A percentile compares a stretch with the other conserved stretches of the same genome.
Evolutionary conservation across 1,140 invertebrate genomes (phyloP).

Genomic region (Drosophila bocki): DNA sequence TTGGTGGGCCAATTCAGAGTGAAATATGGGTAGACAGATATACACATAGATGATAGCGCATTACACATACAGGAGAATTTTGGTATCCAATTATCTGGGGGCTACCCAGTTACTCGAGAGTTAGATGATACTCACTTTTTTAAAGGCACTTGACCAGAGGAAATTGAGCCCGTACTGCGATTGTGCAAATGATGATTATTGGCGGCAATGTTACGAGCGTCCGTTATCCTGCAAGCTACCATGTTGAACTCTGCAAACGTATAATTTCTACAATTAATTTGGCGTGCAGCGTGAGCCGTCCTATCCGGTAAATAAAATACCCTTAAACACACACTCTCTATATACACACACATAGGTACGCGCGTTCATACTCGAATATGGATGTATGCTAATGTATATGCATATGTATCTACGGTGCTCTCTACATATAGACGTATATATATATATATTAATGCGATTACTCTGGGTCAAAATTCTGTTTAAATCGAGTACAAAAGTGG

Average conservation of each 20-base stretch:
- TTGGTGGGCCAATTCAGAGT: constrained; percentile 58
- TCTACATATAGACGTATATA: constrained; percentile 54
- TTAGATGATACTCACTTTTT: constrained; percentile 93
- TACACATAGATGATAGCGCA: constrained; percentile 15
- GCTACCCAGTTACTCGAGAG: background rate
- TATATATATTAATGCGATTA: constrained; percentile 48
- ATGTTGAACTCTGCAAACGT: constrained; percentile 97
- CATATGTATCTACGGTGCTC: constrained; percentile 46
- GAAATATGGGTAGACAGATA: constrained; percentile 45
- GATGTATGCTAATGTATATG: constrained; percentile 39
- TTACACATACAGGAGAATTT: constrained; percentile 17
- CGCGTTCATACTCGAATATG: constrained; percentile 10
- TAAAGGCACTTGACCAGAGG: constrained; percentile 98
- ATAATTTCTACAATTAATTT: constrained; percentile 89
- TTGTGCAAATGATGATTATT: constrained; percentile 86
- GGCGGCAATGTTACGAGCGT: constrained; percentile 94
- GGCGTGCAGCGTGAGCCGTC: constrained; percentile 85
- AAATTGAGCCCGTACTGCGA: constrained; percentile 85
- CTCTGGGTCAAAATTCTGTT: constrained; percentile 25
- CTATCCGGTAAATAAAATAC: constrained; percentile 83
- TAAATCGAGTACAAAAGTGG: constrained; percentile 53
- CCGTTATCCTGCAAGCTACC: constrained; percentile 97
- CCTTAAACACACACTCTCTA: constrained; percentile 62
- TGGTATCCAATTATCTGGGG: background rate
- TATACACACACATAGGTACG: constrained; percentile 44